A percentile compares a stretch with the other conserved stretches of the same genome.
These are phyloP conservation scores for Perca fluviatilis DNA, from an alignment of 2,113 vertebrate species.

Conservation along the genomic window DNA sequence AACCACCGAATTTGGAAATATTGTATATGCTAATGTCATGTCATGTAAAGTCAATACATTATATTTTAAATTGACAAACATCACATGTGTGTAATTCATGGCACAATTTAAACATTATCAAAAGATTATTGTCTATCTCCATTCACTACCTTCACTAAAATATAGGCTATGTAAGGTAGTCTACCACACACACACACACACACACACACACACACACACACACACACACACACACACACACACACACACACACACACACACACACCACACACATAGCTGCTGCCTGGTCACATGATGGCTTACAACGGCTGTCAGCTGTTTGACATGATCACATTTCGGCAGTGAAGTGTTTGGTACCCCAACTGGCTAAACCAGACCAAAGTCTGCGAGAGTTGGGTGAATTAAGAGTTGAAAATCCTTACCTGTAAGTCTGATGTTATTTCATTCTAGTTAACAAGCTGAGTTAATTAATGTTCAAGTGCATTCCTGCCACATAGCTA, in stretches of 20 bases:
- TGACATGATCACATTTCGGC: slow-evolving; percentile 45
- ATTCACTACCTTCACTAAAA: no score
- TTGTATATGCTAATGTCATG: neutral
- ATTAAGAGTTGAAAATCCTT: neutral
- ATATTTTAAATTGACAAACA: no score
- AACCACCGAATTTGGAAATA: neutral
- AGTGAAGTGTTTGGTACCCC: neutral
- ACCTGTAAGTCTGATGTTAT: slow-evolving; percentile 24
- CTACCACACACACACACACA: no score
- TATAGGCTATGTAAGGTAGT: no score
- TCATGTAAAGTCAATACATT: no score
- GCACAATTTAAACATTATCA: no score
- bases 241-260: neutral
- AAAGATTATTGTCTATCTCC: no score
- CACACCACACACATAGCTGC: neutral
- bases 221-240: neutral
- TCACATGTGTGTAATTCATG: no score
- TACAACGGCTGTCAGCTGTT: slow-evolving; percentile 57
- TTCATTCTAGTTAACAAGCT: neutral
- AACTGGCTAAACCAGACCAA: neutral
- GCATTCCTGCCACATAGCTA: neutral
- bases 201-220: no score
- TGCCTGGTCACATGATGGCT: slow-evolving; percentile 57
- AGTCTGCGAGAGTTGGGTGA: neutral
- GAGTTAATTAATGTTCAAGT: neutral